Conservation (phyloP, 2,113 vertebrate species). For the Isurus oxyrinchus region DNA sequence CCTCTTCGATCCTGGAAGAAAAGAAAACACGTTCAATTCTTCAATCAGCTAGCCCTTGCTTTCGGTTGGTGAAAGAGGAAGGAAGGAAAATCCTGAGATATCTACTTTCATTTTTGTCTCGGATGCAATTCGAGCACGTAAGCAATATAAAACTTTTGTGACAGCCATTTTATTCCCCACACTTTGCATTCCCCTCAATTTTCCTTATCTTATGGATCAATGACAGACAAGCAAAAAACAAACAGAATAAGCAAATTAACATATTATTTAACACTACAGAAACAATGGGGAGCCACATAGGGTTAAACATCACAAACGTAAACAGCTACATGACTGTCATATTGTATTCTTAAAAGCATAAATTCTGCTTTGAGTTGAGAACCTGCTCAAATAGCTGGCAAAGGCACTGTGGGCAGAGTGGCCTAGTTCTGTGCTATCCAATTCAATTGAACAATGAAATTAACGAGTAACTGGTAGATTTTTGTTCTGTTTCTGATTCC, state of each 20-base stretch:
- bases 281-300: neutral
- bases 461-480: neutral
- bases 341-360: neutral
- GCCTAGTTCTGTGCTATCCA: neutral
- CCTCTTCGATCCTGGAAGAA: conserved; percentile 67
- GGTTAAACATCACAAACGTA: neutral
- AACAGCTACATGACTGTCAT: neutral
- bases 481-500: conserved; percentile 37
- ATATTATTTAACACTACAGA: neutral
- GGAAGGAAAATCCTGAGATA: neutral
- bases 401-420: neutral
- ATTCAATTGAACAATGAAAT: neutral
- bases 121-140: too few species aligned
- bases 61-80: neutral
- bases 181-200: neutral
- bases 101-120: neutral
- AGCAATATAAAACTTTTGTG: neutral
- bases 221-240: neutral
- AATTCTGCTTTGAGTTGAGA: neutral
- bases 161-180: neutral
- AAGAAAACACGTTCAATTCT: neutral
- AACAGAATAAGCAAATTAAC: neutral
- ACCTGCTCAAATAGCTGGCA: neutral
- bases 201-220: neutral
- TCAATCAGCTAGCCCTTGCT: neutral